phyloP scores from a whole-genome alignment of 1,140 invertebrate species.

The Aethina tumida region DNA sequence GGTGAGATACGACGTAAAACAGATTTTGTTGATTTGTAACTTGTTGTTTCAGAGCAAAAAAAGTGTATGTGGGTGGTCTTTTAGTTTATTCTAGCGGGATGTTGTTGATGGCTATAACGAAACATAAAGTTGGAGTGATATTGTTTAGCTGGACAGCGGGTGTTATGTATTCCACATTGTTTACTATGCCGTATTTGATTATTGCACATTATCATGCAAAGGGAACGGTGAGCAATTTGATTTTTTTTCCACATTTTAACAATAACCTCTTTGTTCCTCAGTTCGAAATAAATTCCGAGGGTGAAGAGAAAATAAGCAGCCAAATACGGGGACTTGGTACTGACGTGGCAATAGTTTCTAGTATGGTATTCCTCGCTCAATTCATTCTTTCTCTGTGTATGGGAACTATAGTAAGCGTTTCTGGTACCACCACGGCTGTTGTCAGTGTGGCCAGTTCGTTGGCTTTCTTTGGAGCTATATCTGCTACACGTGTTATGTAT shows the following conservation, averaged over 20 bases:
- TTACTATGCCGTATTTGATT: conserved; percentile 93
- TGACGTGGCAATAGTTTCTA: conserved; percentile 85
- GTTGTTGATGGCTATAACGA: conserved; percentile 73
- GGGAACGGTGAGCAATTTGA: conserved; percentile 57
- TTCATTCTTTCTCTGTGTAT: conserved; percentile 79
- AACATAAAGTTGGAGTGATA: conserved; percentile 70
- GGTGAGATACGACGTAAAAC: conserved; percentile 44
- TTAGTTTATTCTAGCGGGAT: conserved; percentile 82
- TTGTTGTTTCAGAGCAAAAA: conserved; percentile 64
- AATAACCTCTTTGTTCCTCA: conserved; percentile 27
- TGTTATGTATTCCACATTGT: conserved; percentile 94
- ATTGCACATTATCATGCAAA: conserved; percentile 87
- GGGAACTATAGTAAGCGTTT: conserved; percentile 70
- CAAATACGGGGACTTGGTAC: conserved; percentile 80
- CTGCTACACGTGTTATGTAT: conserved; percentile 81
- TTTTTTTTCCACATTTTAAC: background rate
- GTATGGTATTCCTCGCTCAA: conserved; percentile 92
- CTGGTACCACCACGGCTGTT: conserved; percentile 81
- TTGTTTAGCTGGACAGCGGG: conserved; percentile 85
- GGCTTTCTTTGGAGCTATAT: conserved; percentile 71
- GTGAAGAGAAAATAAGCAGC: conserved; percentile 37
- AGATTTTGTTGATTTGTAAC: no score
- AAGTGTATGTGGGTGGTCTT: conserved; percentile 84
- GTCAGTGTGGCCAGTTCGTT: conserved; percentile 71
- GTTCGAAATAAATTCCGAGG: conserved; percentile 54